Percentiles rank a stretch among this genome's conserved stretches.
phyloP scores from a whole-genome alignment of 2,888 invertebrate genomes.

The Arrhopalites spinosus region DNA sequence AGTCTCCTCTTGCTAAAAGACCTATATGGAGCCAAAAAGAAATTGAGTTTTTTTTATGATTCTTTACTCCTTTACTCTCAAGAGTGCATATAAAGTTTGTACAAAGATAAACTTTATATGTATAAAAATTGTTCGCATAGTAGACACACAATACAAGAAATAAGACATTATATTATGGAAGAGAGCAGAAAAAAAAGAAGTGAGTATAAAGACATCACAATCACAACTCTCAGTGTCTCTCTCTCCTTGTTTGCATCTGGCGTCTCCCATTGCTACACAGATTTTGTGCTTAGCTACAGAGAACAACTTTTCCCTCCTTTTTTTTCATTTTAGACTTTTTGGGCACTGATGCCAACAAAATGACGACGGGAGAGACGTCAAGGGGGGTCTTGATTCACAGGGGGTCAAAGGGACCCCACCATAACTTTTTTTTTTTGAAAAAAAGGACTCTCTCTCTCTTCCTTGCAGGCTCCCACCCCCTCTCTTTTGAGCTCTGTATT shows the following conservation, averaged over 20 bases:
- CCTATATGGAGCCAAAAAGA: slow-evolving; percentile 25
- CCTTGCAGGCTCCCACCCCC: slow-evolving; percentile 30
- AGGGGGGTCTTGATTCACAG: slow-evolving; percentile 33
- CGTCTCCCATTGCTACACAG: slow-evolving; percentile 48
- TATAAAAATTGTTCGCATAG: no score
- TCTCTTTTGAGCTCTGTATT: not conserved
- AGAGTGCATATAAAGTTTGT: slow-evolving; percentile 9
- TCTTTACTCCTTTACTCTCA: not conserved
- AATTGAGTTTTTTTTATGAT: slow-evolving; percentile 29
- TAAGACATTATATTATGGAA: slow-evolving; percentile 2
- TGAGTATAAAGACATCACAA: slow-evolving; percentile 35
- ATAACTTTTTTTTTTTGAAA: slow-evolving; percentile 46
- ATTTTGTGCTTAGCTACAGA: slow-evolving; percentile 38
- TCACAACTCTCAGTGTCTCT: slow-evolving; percentile 26
- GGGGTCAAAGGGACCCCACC: slow-evolving; percentile 56
- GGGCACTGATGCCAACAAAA: slow-evolving; percentile 56
- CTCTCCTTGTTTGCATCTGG: slow-evolving; percentile 42
- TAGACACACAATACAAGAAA: not conserved
- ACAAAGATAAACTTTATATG: not conserved
- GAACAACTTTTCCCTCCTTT: slow-evolving; percentile 52
- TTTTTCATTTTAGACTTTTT: slow-evolving; percentile 55
- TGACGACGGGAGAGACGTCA: slow-evolving; percentile 51
- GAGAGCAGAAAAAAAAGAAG: slow-evolving; percentile 10
- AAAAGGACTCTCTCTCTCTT: slow-evolving; percentile 43
- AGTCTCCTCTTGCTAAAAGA: slow-evolving; percentile 31